These are phyloP conservation scores for Mycalesis mineus DNA, from an alignment of 2,888 invertebrate genomes.

Conservation along the genomic window DNA sequence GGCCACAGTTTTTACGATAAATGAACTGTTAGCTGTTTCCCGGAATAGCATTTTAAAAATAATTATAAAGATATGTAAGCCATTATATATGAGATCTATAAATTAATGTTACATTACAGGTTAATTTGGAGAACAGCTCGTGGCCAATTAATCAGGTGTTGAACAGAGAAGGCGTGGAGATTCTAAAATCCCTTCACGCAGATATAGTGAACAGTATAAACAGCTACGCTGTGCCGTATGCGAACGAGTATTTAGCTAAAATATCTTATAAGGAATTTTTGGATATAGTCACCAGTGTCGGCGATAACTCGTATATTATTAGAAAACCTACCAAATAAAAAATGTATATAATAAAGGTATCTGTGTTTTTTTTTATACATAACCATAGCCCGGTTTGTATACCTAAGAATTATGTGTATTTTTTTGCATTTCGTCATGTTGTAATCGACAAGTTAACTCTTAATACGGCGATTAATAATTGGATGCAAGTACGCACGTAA, in stretches of 20 bases:
- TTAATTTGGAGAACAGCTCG: constrained; percentile 42
- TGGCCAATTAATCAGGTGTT: constrained; percentile 45
- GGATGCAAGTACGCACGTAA: too few relatives aligned
- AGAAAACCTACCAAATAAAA: constrained; percentile 4
- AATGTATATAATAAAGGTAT: too few relatives aligned
- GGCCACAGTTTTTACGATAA: too few relatives aligned
- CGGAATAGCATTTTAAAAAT: too few relatives aligned
- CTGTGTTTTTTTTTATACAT: too few relatives aligned
- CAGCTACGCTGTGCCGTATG: constrained; percentile 25
- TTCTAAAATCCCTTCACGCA: constrained; percentile 38
- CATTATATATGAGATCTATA: background rate
- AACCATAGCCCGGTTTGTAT: too few relatives aligned
- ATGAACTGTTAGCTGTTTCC: too few relatives aligned
- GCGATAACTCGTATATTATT: constrained; percentile 17
- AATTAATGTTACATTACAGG: constrained; percentile 28
- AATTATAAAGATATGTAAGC: too few relatives aligned
- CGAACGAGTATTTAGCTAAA: constrained; percentile 11
- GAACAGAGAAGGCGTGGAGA: constrained; percentile 39
- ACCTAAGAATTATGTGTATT: too few relatives aligned
- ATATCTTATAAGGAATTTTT: constrained; percentile 31
- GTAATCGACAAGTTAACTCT: too few relatives aligned
- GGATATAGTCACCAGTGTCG: constrained; percentile 20
- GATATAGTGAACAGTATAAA: constrained; percentile 30
- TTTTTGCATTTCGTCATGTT: too few relatives aligned
- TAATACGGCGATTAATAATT: too few relatives aligned